Conservation (phyloP, 2,797 vertebrate species). For the Crenichthys baileyi region DNA sequence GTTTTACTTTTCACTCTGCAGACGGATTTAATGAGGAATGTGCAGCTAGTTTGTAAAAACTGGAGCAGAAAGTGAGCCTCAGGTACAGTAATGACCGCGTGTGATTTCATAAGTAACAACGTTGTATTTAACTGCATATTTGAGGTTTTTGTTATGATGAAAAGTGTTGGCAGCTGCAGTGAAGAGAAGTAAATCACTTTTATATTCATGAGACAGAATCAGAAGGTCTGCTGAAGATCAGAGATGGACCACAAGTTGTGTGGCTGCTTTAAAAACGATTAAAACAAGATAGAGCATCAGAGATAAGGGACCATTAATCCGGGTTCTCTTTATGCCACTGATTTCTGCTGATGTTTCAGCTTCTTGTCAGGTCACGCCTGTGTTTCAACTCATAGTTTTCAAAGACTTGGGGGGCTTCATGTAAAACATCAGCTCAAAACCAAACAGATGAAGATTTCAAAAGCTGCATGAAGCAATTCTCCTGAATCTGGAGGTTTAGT, state of each 20-base stretch:
- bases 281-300: constrained; percentile 1
- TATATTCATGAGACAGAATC: neutral
- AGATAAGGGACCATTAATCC: neutral
- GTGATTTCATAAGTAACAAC: neutral
- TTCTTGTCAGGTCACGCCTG: neutral
- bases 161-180: neutral
- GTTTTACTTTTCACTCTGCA: neutral
- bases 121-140: constrained; percentile 12
- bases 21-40: neutral
- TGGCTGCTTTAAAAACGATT: constrained; percentile 6
- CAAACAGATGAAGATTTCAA: neutral
- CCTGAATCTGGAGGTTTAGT: too few species aligned
- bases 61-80: neutral
- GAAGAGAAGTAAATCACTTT: neutral
- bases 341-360: neutral
- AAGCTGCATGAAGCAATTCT: neutral
- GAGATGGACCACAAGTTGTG: neutral
- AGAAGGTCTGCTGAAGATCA: neutral
- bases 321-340: neutral
- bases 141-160: neutral
- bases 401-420: neutral
- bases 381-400: neutral
- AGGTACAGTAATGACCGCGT: neutral
- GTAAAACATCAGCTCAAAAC: neutral
- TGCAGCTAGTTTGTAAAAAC: neutral